Conservation (phyloP, 1,140 invertebrate genomes). For the Catajapyx aquilonaris region DNA sequence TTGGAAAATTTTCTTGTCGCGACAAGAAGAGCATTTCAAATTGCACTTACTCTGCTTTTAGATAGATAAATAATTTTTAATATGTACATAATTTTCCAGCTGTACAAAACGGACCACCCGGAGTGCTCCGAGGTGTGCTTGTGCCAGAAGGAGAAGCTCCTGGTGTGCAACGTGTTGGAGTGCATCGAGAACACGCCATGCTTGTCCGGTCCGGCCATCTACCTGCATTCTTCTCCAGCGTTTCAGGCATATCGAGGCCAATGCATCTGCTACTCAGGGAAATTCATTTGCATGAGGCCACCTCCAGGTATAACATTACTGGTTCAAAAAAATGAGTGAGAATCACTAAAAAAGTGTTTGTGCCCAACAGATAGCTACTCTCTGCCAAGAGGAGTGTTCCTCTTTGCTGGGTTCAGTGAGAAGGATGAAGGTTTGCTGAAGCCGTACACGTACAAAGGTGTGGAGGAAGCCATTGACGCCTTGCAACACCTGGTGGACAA, state of each 20-base stretch:
- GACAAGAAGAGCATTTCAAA: slow-evolving; percentile 3
- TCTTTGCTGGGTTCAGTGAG: slow-evolving; percentile 69
- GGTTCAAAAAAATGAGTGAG: no score
- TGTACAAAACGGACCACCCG: slow-evolving; percentile 64
- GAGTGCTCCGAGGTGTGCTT: slow-evolving; percentile 63
- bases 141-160: slow-evolving; percentile 46
- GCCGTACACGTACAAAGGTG: slow-evolving; percentile 50
- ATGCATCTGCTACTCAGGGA: slow-evolving; percentile 72
- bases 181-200: slow-evolving; percentile 65
- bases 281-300: slow-evolving; percentile 76
- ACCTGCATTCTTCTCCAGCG: slow-evolving; percentile 67
- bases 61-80: slow-evolving; percentile 1
- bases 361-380: slow-evolving; percentile 43
- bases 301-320: slow-evolving; percentile 36
- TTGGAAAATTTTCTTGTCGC: slow-evolving; percentile 1
- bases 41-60: not conserved
- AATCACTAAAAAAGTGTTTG: slow-evolving; percentile 3
- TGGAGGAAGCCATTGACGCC: slow-evolving; percentile 53
- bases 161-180: slow-evolving; percentile 54
- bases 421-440: slow-evolving; percentile 61
- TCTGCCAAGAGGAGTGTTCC: slow-evolving; percentile 55
- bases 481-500: slow-evolving; percentile 44
- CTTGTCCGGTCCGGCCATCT: slow-evolving; percentile 63
- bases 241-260: slow-evolving; percentile 70
- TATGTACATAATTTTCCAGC: slow-evolving; percentile 33